Evolutionary conservation across 2,797 vertebrate species (phyloP).

Genomic region (Balearica regulorum): DNA sequence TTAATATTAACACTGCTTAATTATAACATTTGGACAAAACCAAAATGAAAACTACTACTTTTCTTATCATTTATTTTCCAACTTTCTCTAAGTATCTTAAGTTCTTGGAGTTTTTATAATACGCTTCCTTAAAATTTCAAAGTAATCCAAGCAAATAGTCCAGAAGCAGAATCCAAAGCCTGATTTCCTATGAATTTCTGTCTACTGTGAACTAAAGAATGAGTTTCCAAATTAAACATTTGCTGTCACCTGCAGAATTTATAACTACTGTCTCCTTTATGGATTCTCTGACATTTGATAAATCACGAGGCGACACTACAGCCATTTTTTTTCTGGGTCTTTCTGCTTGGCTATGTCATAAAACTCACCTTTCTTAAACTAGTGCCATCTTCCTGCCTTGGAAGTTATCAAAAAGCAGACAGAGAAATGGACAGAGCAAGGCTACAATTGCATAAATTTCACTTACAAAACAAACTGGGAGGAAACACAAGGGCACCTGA

Average conservation of each 20-base stretch:
- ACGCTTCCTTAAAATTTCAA: not conserved
- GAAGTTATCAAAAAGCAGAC: not conserved
- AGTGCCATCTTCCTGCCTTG: not conserved
- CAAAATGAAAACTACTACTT: not conserved
- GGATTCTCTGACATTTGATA: not conserved
- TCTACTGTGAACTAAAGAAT: not conserved
- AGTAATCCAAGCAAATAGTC: not conserved
- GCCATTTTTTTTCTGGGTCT: not conserved
- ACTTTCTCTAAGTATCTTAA: not conserved
- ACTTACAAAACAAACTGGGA: not conserved
- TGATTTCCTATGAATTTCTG: not conserved
- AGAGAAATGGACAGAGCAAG: not conserved
- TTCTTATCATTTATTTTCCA: not conserved
- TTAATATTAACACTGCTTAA: not conserved
- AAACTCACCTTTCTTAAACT: not conserved
- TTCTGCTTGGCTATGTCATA: not conserved
- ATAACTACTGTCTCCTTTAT: not conserved
- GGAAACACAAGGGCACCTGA: not conserved
- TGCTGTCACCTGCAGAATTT: not conserved
- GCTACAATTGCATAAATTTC: not conserved
- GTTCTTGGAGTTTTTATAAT: not conserved
- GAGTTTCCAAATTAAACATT: not conserved
- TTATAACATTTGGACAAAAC: not conserved
- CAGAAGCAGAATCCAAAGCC: not conserved
- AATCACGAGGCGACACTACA: not conserved